A percentile compares a stretch with the other conserved stretches of the same genome.
These are phyloP conservation scores for Sarotherodon lohbergeri DNA, from an alignment of 2,113 vertebrate species.

Conservation along the genomic window DNA sequence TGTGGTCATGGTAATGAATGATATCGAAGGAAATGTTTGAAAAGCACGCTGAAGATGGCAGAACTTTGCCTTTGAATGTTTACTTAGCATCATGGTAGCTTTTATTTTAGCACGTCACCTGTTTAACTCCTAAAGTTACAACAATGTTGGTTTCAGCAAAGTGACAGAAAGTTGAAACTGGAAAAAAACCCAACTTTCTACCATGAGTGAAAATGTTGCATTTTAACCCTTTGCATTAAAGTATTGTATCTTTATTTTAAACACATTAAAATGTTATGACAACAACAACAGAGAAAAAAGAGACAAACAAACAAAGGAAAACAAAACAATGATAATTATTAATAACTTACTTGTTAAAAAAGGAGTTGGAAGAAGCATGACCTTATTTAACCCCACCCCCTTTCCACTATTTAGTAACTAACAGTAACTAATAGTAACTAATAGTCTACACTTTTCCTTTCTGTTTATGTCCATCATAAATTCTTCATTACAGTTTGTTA, in stretches of 20 bases:
- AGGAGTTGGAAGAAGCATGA: neutral
- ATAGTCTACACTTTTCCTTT: neutral
- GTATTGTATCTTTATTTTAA: accelerated
- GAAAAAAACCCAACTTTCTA: neutral
- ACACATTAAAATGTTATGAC: neutral
- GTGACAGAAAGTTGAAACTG: neutral
- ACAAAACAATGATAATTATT: neutral
- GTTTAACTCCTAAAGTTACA: neutral
- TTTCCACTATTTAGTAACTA: neutral
- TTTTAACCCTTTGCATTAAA: neutral
- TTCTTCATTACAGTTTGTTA: neutral
- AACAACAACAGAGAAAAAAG: neutral
- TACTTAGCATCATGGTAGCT: neutral
- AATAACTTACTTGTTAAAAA: neutral
- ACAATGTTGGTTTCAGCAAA: neutral
- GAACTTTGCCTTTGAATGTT: neutral
- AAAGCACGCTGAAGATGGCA: accelerated
- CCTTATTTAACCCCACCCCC: neutral
- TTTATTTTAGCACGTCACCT: neutral
- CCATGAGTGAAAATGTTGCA: accelerated
- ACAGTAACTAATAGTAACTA: neutral
- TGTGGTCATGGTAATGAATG: neutral
- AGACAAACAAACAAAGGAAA: neutral
- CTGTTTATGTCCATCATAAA: neutral
- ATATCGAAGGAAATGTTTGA: accelerated